phyloP scores from a whole-genome alignment of 2,797 vertebrate species.

The Margarornis squamiger region DNA sequence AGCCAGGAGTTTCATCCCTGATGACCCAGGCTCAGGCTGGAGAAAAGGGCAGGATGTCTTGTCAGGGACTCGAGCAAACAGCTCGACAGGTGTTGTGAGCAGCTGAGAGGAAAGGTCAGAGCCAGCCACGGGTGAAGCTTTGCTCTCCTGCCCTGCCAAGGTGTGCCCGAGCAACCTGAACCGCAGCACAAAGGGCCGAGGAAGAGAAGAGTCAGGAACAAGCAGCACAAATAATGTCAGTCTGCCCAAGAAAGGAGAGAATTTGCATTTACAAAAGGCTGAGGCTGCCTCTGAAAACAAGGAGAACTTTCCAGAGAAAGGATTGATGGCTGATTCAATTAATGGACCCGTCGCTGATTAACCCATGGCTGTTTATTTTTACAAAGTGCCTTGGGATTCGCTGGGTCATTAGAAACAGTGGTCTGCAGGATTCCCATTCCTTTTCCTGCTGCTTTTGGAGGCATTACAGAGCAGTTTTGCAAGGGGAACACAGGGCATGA shows the following conservation, averaged over 20 bases:
- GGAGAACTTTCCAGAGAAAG: background rate
- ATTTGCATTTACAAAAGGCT: background rate
- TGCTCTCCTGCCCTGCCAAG: background rate
- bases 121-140: background rate
- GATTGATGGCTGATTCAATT: background rate
- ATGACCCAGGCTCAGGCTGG: background rate
- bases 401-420: background rate
- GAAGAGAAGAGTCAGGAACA: background rate
- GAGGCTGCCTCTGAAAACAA: background rate
- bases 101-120: background rate
- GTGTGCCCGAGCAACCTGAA: background rate
- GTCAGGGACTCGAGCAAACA: background rate
- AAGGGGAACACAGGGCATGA: background rate
- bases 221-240: background rate
- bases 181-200: background rate
- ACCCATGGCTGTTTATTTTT: background rate
- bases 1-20: background rate
- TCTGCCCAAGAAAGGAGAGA: background rate
- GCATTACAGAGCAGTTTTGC: background rate
- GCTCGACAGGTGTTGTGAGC: background rate
- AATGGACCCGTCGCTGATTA: background rate
- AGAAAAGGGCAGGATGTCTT: background rate
- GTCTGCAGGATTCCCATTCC: background rate
- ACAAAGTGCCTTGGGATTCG: fast-evolving
- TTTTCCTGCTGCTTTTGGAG: background rate